Evolutionary conservation across 2,888 invertebrate species (phyloP).

Genomic region (Drosophila austrosaltans): DNA sequence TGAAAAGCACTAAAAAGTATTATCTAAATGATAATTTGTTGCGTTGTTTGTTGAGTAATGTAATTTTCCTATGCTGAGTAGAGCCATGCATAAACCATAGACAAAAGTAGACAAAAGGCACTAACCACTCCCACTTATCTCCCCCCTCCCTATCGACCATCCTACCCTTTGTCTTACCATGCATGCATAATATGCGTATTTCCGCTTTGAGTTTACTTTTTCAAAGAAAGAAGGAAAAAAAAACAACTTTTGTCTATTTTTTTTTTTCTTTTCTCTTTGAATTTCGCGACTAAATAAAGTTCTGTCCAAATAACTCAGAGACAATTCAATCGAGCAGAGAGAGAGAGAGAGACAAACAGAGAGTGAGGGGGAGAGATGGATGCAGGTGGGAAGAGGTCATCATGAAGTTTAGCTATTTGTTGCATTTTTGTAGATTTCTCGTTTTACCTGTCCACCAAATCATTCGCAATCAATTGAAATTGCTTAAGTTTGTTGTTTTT

Average conservation of each 20-base stretch:
- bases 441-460: conserved; percentile 62
- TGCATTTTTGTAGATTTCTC: conserved; percentile 23
- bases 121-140: background rate
- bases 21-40: conserved; percentile 77
- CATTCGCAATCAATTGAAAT: conserved; percentile 63
- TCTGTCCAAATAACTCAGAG: conserved; percentile 1
- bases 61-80: conserved; percentile 68
- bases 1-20: conserved; percentile 78
- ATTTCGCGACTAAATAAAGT: conserved; percentile 5
- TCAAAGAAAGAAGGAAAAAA: conserved; percentile 35
- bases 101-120: conserved; percentile 6
- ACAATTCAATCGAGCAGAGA: conserved; percentile 10
- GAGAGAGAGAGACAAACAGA: background rate
- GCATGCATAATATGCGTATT: conserved; percentile 61
- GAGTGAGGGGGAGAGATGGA: background rate
- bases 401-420: conserved; percentile 14
- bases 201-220: conserved; percentile 55
- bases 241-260: background rate
- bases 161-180: conserved; percentile 2
- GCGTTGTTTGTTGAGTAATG: conserved; percentile 75
- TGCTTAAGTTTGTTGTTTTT: conserved; percentile 14
- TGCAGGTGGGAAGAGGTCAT: background rate
- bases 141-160: background rate
- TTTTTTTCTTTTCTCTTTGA: conserved; percentile 11
- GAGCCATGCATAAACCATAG: background rate